Base-by-base conservation (phyloP, 2,888 invertebrate species). In the Chaetoderma sp. region DNA sequence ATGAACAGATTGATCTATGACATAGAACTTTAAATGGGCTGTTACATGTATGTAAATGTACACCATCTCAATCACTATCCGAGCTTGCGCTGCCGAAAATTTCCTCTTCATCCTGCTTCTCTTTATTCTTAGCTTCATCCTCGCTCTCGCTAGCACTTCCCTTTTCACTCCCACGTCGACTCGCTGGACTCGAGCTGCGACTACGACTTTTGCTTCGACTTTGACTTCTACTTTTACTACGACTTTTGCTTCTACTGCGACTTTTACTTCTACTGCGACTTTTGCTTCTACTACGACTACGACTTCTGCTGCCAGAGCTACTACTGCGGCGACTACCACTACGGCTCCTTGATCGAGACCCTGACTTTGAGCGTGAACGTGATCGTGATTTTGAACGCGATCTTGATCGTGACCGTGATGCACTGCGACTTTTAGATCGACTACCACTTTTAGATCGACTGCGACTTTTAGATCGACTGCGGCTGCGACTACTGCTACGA, bases 51-150 rank as follows among this genome's bases (percentile, higher is more conserved):
- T n/a, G n/a, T n/a, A n/a, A n/a, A n/a, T n/a, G n/a, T n/a, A n/a
- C n/a, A n/a, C n/a, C n/a, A n/a, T n/a, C n/a, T 65, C 55, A 73
- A 42, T 72, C 72, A 70, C 74, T 74, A 42, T 73, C 74, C 23
- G 45, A 44, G 70, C 79, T 79, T 21, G 74, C 77, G 32, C 79
- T 78, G 39, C 82, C 82, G 68, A 82, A 82, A 68, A 81, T 83
- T 63, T 82, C 82, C 59, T 81, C 81, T 54, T 79, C 83, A 52
- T 80, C 83, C 52, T 82, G 82, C 73, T 80, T 79, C 8, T 73
- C 76, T 28, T 28, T 44, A 49, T 73, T 72, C 33, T 81, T 79
- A 47, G 72, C 69, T 60, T 78, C 78, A 30, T 67, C 73, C 61
- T 82, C 82, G 68, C 77, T 80, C 32, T 78, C 81, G 64, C 77